phyloP scores from a whole-genome alignment of 2,113 vertebrate species.

The Eurypyga helias region DNA sequence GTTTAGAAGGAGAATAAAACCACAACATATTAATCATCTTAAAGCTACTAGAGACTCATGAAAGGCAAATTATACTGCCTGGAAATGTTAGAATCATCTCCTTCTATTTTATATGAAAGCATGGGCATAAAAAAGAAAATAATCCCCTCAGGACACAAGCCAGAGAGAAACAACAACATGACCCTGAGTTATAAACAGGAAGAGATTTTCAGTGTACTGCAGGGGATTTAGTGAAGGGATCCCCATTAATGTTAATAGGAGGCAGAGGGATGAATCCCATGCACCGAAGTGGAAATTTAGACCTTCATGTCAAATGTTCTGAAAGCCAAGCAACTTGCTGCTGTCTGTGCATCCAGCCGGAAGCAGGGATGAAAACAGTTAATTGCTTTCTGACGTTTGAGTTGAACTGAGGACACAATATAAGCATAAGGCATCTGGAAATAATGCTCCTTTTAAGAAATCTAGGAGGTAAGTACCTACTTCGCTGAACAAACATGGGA shows the following conservation, averaged over 20 bases:
- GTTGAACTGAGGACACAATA: constrained; percentile 22
- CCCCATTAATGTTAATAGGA: background rate
- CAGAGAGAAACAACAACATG: background rate
- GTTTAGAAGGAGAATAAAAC: background rate
- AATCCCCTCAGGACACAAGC: constrained; percentile 6
- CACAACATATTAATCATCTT: background rate
- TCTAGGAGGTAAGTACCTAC: background rate
- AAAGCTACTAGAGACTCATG: background rate
- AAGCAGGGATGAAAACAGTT: background rate
- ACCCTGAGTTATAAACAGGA: constrained; percentile 4
- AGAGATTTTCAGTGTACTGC: constrained; percentile 31
- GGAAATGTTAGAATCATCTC: constrained; percentile 21
- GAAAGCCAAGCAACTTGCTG: background rate
- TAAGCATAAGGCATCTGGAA: background rate
- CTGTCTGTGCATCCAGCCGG: background rate
- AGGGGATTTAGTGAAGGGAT: constrained; percentile 33
- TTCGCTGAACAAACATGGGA: background rate
- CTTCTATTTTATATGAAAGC: background rate
- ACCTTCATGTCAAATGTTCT: background rate
- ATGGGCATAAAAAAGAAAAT: constrained; percentile 31
- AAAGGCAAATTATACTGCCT: constrained; percentile 4
- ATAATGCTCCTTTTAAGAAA: constrained; percentile 13
- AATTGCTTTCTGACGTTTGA: constrained; percentile 8
- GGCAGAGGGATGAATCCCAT: background rate
- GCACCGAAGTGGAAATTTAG: background rate